Evolutionary conservation across 2,797 vertebrate species (phyloP), one percentile per base, ranked within the genome.

Genomic region (Taenioides sp.): DNA sequence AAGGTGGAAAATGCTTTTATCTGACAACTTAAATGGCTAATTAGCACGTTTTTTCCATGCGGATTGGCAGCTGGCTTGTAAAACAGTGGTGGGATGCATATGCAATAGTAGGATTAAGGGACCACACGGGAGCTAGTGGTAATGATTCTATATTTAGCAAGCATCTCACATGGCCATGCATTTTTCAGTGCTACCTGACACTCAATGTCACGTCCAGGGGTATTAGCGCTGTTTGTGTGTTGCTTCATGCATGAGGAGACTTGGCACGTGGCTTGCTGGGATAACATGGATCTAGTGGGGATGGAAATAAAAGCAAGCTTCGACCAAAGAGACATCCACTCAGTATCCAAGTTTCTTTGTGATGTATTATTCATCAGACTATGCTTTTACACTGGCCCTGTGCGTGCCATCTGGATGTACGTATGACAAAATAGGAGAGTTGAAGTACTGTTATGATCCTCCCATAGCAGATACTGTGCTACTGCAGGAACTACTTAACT

Each of bases 151-250:
- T 92, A 91, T 93, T 93, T 94, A 93, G 92, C 63, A 85, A 71
- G 82, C 84, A 66, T 90, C 90, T 94, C 91, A 81, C 82, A 80
- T 92, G 87, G 89, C 91, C 80, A 84, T 92, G 91, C 91, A 93
- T 93, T 91, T 93, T 94, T 93, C 77, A 93, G 71, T 50, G 85
- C 87, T 91, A 93, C 91, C 90, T 92, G 92, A 92, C 86, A 89
- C 91, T 73, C 43, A 67, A 77, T 80, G 74, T 69, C 80, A 79
- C 74, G 72, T 88, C 85, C 84, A 73, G 43, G 80, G 87, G 83
- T 86, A 86, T 86, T 83, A 80, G 80, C 25, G 74, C 70, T 54
- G 67, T 80, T 76, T 74, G 50, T 74, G 60, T 74, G 65, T 68
- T 22, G 65, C 55, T 58, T 62, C 23, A 65, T 67, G 71, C 58